Percentiles rank a stretch among this genome's conserved stretches.
These are phyloP conservation scores for Moxostoma hubbsi DNA, from an alignment of 2,797 vertebrate species.

Conservation along the genomic window DNA sequence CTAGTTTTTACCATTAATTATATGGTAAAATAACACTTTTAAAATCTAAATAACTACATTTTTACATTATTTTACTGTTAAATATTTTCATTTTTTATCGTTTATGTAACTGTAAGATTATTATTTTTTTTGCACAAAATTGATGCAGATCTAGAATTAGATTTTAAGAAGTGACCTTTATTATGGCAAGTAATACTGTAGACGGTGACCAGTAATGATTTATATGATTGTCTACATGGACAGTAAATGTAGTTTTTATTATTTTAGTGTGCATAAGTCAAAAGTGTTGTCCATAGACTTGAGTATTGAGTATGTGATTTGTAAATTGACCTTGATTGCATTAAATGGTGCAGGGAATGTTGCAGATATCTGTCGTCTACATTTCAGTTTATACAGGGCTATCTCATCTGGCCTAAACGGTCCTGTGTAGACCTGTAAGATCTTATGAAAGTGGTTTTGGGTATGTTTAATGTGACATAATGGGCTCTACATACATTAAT, in stretches of 20 bases:
- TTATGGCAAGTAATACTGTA: constrained; percentile 15
- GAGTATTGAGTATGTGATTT: not conserved
- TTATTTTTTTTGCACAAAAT: not conserved
- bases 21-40: no score
- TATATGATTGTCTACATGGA: not conserved
- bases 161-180: not conserved
- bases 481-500: not conserved
- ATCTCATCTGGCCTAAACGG: not conserved
- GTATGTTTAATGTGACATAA: not conserved
- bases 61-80: no score
- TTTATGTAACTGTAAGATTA: no score
- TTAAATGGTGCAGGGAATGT: not conserved
- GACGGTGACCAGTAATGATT: constrained; percentile 4
- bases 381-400: not conserved
- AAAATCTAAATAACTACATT: no score
- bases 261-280: not conserved
- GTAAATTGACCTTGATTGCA: constrained; percentile 9
- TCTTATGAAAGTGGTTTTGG: not conserved
- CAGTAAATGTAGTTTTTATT: constrained; percentile 1
- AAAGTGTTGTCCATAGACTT: not conserved
- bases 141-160: not conserved
- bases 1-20: no score
- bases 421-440: not conserved
- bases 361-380: not conserved
- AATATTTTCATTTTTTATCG: no score